These are phyloP conservation scores for Gnathonemus longibarbis DNA, from an alignment of 2,113 vertebrate genomes.

Conservation along the genomic window DNA sequence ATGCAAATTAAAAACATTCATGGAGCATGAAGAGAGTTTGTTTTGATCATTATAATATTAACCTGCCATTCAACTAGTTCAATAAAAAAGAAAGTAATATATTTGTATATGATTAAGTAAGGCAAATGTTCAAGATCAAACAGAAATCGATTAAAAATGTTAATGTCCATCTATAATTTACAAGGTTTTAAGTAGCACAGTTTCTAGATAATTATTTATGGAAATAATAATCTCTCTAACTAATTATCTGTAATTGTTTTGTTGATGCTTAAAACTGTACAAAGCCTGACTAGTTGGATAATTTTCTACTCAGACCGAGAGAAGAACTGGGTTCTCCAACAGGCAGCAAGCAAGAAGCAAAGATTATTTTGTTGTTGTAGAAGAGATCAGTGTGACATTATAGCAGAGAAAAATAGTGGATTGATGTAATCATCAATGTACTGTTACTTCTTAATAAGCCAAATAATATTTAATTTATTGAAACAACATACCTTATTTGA, in stretches of 20 bases:
- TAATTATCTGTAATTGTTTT: not conserved
- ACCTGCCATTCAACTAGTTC: not conserved
- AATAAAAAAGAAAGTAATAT: not conserved
- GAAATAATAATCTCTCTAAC: not conserved
- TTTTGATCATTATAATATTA: not conserved
- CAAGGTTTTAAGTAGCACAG: not conserved
- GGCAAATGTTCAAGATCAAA: not conserved
- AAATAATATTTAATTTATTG: not conserved
- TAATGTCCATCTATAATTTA: not conserved
- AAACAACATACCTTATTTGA: not conserved
- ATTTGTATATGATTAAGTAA: not conserved
- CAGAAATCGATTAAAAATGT: not conserved
- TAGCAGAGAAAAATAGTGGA: not conserved
- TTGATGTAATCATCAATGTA: conserved; percentile 9
- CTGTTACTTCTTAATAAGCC: conserved; percentile 5
- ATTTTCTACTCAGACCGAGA: not conserved
- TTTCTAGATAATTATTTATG: not conserved
- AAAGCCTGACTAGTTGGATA: conserved; percentile 4
- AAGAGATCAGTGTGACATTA: not conserved
- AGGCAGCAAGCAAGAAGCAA: not conserved
- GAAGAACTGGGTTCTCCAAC: not conserved
- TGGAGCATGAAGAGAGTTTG: not conserved
- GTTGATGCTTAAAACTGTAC: not conserved
- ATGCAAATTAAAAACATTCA: not conserved
- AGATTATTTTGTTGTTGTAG: conserved; percentile 1